Evolutionary conservation across 2,113 vertebrate genomes (phyloP).

Genomic region (Fregata magnificens): DNA sequence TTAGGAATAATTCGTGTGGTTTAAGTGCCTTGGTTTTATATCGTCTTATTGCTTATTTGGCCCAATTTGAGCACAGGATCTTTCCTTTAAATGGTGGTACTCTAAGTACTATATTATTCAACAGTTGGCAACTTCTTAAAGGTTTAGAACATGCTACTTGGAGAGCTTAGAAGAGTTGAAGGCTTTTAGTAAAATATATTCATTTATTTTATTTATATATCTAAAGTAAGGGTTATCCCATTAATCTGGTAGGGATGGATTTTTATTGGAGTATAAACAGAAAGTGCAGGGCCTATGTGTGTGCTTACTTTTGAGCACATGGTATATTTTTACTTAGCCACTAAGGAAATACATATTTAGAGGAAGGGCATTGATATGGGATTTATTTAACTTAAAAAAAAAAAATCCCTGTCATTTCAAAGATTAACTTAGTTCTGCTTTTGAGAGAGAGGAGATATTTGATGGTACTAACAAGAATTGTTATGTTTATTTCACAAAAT

Average conservation of each 20-base stretch:
- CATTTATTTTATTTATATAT: background rate
- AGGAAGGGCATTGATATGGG: background rate
- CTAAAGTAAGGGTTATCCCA: background rate
- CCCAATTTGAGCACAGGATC: background rate
- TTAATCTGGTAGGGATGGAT: background rate
- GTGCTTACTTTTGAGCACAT: background rate
- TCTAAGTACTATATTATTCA: background rate
- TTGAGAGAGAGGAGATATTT: background rate
- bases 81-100: background rate
- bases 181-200: background rate
- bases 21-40: background rate
- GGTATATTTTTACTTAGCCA: background rate
- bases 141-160: background rate
- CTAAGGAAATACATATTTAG: background rate
- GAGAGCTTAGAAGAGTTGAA: background rate
- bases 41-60: background rate
- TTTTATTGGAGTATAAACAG: background rate
- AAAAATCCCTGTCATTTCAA: background rate
- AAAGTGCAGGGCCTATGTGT: background rate
- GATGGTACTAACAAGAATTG: background rate
- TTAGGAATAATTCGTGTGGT: background rate
- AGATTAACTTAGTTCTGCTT: background rate
- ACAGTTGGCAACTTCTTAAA: constrained; percentile 8
- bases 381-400: background rate
- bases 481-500: background rate